phyloP scores from a whole-genome alignment of 92 coral and sea anemone genomes.

The Umimayanthus chanpuru region DNA sequence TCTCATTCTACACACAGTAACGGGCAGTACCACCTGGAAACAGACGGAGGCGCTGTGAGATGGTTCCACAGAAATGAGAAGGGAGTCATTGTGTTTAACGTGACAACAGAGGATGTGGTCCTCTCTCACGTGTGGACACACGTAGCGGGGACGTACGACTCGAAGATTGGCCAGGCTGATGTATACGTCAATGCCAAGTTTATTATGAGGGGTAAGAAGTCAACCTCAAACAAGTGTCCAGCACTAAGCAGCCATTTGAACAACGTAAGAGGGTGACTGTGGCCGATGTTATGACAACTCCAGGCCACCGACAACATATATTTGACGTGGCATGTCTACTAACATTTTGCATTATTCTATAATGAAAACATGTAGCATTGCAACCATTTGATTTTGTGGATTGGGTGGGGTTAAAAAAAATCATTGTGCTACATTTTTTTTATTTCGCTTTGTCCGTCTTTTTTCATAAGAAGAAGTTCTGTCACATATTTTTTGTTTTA shows the following conservation, averaged over 20 bases:
- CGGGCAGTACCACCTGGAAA: constrained; percentile 85
- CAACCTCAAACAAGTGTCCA: too few relatives aligned
- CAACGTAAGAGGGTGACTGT: not conserved
- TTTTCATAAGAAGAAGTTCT: too few relatives aligned
- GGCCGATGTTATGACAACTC: not conserved
- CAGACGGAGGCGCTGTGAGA: constrained; percentile 74
- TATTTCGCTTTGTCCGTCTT: too few relatives aligned
- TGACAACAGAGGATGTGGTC: constrained; percentile 82
- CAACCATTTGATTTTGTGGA: too few relatives aligned
- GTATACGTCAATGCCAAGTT: constrained; percentile 94
- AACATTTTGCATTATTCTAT: not conserved
- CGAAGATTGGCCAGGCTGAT: constrained; percentile 77
- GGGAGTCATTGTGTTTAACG: constrained; percentile 75
- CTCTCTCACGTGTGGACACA: constrained; percentile 89
- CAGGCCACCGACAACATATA: not conserved
- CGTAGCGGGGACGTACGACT: constrained; percentile 84
- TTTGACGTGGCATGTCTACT: not conserved
- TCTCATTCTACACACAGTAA: constrained; percentile 73
- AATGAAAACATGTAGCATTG: too few relatives aligned
- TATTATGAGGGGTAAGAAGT: constrained; percentile 63
- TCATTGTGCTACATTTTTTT: too few relatives aligned
- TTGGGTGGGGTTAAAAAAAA: too few relatives aligned
- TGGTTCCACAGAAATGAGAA: constrained; percentile 92
- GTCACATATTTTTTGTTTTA: too few relatives aligned
- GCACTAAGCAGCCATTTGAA: not conserved